These are phyloP conservation scores for Melanitta fusca DNA, from an alignment of 2,797 vertebrate genomes.

Conservation along the genomic window DNA sequence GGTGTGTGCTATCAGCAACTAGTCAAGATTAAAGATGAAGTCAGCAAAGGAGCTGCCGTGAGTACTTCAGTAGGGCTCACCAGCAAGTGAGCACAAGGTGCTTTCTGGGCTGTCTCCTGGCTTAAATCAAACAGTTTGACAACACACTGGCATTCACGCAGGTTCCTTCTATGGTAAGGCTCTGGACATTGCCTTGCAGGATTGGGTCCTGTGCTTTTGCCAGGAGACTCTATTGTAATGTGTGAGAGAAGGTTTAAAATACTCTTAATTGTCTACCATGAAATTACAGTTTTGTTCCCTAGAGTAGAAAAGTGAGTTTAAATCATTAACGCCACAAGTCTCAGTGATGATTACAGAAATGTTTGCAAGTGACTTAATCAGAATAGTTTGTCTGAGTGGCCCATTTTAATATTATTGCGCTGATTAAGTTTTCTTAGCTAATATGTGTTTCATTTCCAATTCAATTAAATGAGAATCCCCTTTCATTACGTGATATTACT, in stretches of 20 bases:
- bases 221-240: not conserved
- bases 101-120: not conserved
- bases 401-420: slow-evolving; percentile 81
- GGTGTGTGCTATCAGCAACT: not conserved
- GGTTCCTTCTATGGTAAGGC: not conserved
- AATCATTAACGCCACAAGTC: slow-evolving; percentile 77
- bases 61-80: not conserved
- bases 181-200: not conserved
- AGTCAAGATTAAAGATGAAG: slow-evolving; percentile 16
- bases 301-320: slow-evolving; percentile 72
- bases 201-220: not conserved
- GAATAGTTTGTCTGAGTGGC: slow-evolving; percentile 75
- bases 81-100: not conserved
- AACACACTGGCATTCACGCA: not conserved
- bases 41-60: not conserved
- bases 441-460: slow-evolving; percentile 82
- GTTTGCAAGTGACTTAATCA: slow-evolving; percentile 81
- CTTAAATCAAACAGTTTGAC: not conserved
- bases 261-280: slow-evolving; percentile 69
- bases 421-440: slow-evolving; percentile 85
- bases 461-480: slow-evolving; percentile 84
- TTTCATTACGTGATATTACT: slow-evolving; percentile 78
- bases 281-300: slow-evolving; percentile 62
- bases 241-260: slow-evolving; percentile 9
- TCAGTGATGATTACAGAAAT: slow-evolving; percentile 74